A percentile compares a stretch with the other conserved stretches of the same genome.
phyloP scores from a whole-genome alignment of 2,797 vertebrate genomes.

The Coreius guichenoti region DNA sequence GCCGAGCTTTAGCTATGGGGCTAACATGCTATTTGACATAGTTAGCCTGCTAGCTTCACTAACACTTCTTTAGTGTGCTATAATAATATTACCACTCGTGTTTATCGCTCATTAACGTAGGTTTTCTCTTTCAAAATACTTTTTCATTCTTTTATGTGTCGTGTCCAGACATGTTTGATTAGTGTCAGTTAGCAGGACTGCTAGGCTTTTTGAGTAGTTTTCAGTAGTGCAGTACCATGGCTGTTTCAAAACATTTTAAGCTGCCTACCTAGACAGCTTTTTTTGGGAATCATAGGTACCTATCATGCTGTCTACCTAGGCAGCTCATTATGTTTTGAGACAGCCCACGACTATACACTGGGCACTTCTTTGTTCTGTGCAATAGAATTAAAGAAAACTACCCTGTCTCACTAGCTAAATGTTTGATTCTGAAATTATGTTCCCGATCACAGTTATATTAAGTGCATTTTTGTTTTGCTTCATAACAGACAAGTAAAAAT shows the following conservation, averaged over 20 bases:
- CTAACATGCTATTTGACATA: conserved; percentile 22
- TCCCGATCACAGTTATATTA: neutral
- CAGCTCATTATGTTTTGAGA: neutral
- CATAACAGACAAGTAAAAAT: conserved; percentile 98
- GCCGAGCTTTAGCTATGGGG: neutral
- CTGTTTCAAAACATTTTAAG: neutral
- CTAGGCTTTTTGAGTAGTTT: conserved; percentile 9
- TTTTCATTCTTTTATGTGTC: neutral
- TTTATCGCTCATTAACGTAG: neutral
- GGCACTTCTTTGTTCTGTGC: conserved; percentile 15
- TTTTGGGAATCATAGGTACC: neutral
- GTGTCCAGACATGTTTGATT: neutral
- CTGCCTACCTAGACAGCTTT: neutral
- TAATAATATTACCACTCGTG: neutral
- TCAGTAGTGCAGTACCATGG: neutral
- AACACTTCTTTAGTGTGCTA: neutral
- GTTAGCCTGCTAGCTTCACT: conserved; percentile 37
- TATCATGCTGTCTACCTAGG: neutral
- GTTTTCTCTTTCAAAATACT: neutral
- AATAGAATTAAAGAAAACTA: neutral
- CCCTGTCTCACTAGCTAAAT: neutral
- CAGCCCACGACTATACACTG: neutral
- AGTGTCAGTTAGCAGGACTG: neutral
- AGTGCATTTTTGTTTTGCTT: conserved; percentile 3
- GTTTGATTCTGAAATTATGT: neutral